phyloP scores from a whole-genome alignment of 2,113 vertebrate genomes.

The Polyodon spathula region DNA sequence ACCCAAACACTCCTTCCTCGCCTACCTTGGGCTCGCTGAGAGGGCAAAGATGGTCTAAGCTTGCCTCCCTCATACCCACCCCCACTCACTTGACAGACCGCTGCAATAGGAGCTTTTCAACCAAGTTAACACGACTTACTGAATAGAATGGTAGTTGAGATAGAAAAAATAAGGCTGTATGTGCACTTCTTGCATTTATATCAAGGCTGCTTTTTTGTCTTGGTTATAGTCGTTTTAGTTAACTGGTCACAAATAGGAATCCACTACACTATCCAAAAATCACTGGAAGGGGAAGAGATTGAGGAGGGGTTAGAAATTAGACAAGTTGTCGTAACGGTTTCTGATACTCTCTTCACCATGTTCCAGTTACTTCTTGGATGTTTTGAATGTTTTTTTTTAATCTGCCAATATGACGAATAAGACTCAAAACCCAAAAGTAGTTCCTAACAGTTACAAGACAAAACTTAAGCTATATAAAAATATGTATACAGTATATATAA shows the following conservation, averaged over 20 bases:
- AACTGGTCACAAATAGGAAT: slow-evolving; percentile 45
- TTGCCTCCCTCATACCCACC: slow-evolving; percentile 31
- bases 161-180: slow-evolving; percentile 74
- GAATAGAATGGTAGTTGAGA: slow-evolving; percentile 46
- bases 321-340: slow-evolving; percentile 17
- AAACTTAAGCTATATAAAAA: too few relatives aligned
- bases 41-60: slow-evolving; percentile 89
- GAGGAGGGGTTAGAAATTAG: slow-evolving; percentile 30
- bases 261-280: slow-evolving; percentile 42
- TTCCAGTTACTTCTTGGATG: neutral
- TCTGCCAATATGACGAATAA: too few relatives aligned
- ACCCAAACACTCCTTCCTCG: slow-evolving; percentile 96
- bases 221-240: slow-evolving; percentile 44
- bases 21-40: slow-evolving; percentile 92
- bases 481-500: too few relatives aligned
- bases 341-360: neutral
- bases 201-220: slow-evolving; percentile 86
- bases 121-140: slow-evolving; percentile 55
- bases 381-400: neutral
- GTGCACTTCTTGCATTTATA: slow-evolving; percentile 82
- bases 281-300: slow-evolving; percentile 31
- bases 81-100: slow-evolving; percentile 37
- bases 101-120: slow-evolving; percentile 59
- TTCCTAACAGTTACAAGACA: neutral
- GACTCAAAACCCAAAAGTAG: neutral